Percentiles rank a stretch among this genome's conserved stretches.
Conservation (phyloP, 2,797 vertebrate species). For the Borostomias antarcticus region DNA sequence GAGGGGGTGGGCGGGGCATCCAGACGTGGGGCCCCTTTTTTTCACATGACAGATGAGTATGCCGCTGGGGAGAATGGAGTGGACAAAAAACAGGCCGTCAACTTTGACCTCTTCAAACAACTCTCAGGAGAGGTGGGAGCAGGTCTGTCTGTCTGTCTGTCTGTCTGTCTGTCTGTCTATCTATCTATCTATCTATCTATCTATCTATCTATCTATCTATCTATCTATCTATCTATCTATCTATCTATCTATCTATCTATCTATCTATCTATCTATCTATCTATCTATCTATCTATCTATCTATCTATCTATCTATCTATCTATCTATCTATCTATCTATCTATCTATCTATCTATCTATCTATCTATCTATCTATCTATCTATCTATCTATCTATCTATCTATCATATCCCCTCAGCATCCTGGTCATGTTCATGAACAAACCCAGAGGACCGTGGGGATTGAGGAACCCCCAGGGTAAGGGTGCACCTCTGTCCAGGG, state of each 20-base stretch:
- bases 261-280: background rate
- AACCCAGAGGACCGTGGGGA: too few relatives aligned
- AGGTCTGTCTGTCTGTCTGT: background rate
- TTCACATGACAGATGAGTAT: slow-evolving; percentile 52
- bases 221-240: too few relatives aligned
- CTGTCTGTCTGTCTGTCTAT: too few relatives aligned
- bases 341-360: too few relatives aligned
- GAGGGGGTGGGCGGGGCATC: slow-evolving; percentile 14
- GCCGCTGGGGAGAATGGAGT: slow-evolving; percentile 22
- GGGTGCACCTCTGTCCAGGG: too few relatives aligned
- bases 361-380: too few relatives aligned
- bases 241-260: background rate
- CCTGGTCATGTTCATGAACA: too few relatives aligned
- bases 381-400: too few relatives aligned
- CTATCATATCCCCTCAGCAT: too few relatives aligned
- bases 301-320: background rate
- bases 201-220: background rate
- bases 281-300: background rate
- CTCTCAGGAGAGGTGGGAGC: slow-evolving; percentile 35
- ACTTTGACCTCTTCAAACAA: slow-evolving; percentile 54
- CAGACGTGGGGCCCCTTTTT: slow-evolving; percentile 21
- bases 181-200: background rate
- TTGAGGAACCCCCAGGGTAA: too few relatives aligned
- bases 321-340: background rate
- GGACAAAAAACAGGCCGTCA: slow-evolving; percentile 41